These are phyloP conservation scores for Hylyphantes graminicola DNA, from an alignment of 1,140 invertebrate species.

Conservation along the genomic window DNA sequence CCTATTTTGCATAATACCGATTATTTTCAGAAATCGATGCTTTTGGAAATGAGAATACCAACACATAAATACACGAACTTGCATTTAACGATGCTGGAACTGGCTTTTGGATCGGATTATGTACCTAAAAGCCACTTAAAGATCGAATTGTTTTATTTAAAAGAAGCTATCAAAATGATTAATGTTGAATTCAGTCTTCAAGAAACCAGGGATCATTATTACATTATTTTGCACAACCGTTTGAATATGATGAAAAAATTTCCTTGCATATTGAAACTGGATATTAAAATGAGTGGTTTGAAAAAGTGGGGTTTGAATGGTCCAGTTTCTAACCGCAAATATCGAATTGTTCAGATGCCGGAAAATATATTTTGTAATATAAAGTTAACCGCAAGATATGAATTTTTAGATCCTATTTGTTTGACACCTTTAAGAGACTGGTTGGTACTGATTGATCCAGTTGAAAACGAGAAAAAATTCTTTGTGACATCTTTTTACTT, in stretches of 20 bases:
- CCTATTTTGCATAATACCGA: background rate
- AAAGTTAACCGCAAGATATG: background rate
- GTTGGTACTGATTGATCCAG: slow-evolving; percentile 9
- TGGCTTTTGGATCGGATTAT: slow-evolving; percentile 6
- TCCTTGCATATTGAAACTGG: slow-evolving; percentile 5
- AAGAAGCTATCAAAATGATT: background rate
- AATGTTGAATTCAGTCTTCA: background rate
- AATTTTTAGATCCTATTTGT: background rate
- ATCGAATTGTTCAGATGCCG: slow-evolving; percentile 1
- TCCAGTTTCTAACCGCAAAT: slow-evolving; percentile 3
- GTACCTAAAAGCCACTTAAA: slow-evolving; percentile 1
- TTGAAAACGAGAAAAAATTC: background rate
- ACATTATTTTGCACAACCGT: background rate
- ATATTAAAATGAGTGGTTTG: background rate
- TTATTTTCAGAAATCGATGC: background rate
- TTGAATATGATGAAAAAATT: background rate
- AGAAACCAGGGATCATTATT: background rate
- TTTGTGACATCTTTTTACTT: background rate
- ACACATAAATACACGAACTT: background rate
- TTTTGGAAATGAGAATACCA: slow-evolving; percentile 1
- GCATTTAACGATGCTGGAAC: background rate
- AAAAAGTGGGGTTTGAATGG: background rate
- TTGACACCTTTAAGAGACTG: slow-evolving; percentile 13
- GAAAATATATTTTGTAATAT: slow-evolving; percentile 28
- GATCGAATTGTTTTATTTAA: background rate